Conservation (phyloP, 2,888 invertebrate genomes). For the Drosophila kuntzei region DNA sequence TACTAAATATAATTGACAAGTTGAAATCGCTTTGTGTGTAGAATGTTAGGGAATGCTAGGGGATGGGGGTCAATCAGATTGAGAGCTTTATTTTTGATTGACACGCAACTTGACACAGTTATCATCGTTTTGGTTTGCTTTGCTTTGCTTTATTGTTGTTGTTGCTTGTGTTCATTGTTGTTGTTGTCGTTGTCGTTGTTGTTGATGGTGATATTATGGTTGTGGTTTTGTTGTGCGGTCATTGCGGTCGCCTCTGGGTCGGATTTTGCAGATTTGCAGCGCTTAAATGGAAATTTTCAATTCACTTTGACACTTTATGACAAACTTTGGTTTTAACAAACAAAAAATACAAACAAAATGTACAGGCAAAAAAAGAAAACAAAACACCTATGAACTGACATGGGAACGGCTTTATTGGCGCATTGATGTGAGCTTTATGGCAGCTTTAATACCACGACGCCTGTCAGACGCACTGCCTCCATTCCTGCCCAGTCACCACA, state of each 20-base stretch:
- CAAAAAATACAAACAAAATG: conserved; percentile 5
- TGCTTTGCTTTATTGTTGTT: conserved; percentile 7
- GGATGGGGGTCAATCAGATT: conserved; percentile 34
- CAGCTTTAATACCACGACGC: conserved; percentile 57
- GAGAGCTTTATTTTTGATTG: conserved; percentile 48
- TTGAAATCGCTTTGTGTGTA: conserved; percentile 14
- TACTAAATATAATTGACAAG: conserved; percentile 23
- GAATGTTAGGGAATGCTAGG: background rate
- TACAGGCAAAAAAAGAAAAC: background rate
- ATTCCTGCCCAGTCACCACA: background rate
- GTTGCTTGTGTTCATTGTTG: conserved; percentile 7
- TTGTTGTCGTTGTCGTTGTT: conserved; percentile 27
- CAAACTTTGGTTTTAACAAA: conserved; percentile 73
- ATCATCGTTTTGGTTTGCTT: conserved; percentile 29
- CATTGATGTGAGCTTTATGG: conserved; percentile 58
- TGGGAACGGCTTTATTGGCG: conserved; percentile 31
- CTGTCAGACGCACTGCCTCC: conserved; percentile 53
- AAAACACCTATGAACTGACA: conserved; percentile 27
- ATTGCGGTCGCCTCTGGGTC: conserved; percentile 57
- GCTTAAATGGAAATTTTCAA: conserved; percentile 79
- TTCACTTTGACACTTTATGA: conserved; percentile 80
- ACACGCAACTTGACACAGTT: conserved; percentile 42
- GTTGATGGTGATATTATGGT: conserved; percentile 25
- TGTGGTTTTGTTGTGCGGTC: conserved; percentile 64
- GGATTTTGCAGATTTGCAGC: conserved; percentile 67